phyloP scores from a whole-genome alignment of 2,888 invertebrate genomes.

The Leptogaster cylindrica region DNA sequence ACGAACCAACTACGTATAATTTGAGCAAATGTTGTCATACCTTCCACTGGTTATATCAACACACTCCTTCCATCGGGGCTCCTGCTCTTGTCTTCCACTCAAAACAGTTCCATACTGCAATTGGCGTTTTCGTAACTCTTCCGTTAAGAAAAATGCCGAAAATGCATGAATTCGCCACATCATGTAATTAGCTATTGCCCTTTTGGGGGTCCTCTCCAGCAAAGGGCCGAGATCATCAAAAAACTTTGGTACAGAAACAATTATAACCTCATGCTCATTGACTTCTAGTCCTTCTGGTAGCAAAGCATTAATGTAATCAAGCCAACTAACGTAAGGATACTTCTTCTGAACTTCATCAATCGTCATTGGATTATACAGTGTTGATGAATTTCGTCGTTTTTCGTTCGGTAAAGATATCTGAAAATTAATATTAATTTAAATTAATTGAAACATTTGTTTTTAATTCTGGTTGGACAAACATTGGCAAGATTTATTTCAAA shows the following conservation, averaged over 20 bases:
- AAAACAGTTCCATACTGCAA: conserved; percentile 80
- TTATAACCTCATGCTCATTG: conserved; percentile 74
- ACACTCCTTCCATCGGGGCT: conserved; percentile 92
- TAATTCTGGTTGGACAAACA: conserved; percentile 66
- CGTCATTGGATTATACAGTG: conserved; percentile 91
- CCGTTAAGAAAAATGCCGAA: conserved; percentile 80
- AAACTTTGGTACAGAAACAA: conserved; percentile 85
- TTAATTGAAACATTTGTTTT: background rate
- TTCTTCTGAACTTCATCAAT: conserved; percentile 76
- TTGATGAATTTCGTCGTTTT: conserved; percentile 87
- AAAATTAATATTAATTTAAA: background rate
- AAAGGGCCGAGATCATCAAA: conserved; percentile 73
- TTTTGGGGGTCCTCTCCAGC: conserved; percentile 66
- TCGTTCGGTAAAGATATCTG: conserved; percentile 87
- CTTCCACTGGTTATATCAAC: conserved; percentile 80
- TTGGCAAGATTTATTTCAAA: conserved; percentile 92
- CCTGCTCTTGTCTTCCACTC: conserved; percentile 82
- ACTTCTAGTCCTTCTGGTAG: conserved; percentile 71
- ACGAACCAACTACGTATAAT: too few relatives aligned
- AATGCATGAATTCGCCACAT: conserved; percentile 89
- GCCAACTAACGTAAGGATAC: conserved; percentile 68
- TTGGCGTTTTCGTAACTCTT: conserved; percentile 78
- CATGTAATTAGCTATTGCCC: conserved; percentile 85
- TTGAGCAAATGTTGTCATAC: conserved; percentile 58
- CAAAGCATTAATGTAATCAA: conserved; percentile 82